phyloP scores from a whole-genome alignment of 2,797 vertebrate genomes.

The Sparidentex hasta region DNA sequence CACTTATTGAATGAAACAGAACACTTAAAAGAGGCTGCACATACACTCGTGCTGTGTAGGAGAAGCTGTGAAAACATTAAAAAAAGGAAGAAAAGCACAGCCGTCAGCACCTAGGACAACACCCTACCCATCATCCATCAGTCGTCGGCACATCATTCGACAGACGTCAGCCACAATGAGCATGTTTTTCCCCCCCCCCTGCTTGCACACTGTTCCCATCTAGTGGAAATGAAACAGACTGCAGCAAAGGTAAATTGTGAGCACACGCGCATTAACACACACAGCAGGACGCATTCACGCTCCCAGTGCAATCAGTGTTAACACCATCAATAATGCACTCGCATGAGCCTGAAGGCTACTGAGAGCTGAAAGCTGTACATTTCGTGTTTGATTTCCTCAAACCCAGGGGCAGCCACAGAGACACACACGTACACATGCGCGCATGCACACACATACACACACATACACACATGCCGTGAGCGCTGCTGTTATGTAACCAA shows the following conservation, averaged over 20 bases:
- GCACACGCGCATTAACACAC: background rate
- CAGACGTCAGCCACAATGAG: background rate
- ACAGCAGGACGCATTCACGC: slow-evolving; percentile 9
- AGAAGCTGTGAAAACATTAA: background rate
- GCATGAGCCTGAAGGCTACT: slow-evolving; percentile 24
- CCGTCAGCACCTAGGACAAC: slow-evolving; percentile 5
- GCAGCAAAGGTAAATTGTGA: slow-evolving; percentile 26
- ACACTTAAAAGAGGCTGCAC: background rate
- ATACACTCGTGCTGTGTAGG: background rate
- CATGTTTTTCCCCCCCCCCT: background rate
- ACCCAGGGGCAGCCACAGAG: slow-evolving; percentile 20
- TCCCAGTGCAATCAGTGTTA: slow-evolving; percentile 11
- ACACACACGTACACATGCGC: slow-evolving; percentile 26
- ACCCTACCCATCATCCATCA: slow-evolving; percentile 15
- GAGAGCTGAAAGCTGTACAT: slow-evolving; percentile 40
- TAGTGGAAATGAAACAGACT: slow-evolving; percentile 61
- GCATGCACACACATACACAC: slow-evolving; percentile 24
- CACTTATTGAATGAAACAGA: slow-evolving; percentile 24
- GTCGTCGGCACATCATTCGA: background rate
- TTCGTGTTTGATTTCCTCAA: slow-evolving; percentile 49
- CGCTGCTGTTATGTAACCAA: slow-evolving; percentile 68
- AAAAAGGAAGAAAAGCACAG: background rate
- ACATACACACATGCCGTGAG: slow-evolving; percentile 19
- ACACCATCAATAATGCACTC: slow-evolving; percentile 44
- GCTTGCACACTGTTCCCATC: slow-evolving; percentile 58